phyloP scores from a whole-genome alignment of 2,797 vertebrate genomes.

The Thamnophis elegans region DNA sequence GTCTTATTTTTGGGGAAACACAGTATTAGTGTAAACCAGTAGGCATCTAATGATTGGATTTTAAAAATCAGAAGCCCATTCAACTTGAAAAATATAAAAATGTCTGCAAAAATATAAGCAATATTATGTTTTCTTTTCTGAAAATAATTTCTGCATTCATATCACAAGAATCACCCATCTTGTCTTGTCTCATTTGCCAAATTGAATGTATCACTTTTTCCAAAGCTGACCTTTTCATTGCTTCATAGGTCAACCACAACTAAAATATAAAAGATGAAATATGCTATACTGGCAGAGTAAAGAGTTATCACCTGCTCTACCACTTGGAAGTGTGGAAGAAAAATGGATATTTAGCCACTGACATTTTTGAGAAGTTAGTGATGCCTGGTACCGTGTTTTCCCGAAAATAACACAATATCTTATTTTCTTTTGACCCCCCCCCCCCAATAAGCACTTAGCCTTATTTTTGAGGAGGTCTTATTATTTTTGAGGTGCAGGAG shows the following conservation, averaged over 20 bases:
- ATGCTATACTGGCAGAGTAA: background rate
- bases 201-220: background rate
- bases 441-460: too few species aligned
- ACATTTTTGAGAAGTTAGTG: background rate
- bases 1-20: too few species aligned
- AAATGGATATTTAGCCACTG: background rate
- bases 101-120: background rate
- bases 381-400: too few species aligned
- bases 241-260: background rate
- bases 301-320: background rate
- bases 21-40: conserved; percentile 6
- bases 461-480: too few species aligned
- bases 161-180: background rate
- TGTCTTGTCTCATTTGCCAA: background rate
- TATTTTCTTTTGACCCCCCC: too few species aligned
- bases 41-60: conserved; percentile 18
- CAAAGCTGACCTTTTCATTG: background rate
- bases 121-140: background rate
- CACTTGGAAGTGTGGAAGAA: too few species aligned
- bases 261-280: background rate
- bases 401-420: too few species aligned
- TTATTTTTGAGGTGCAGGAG: too few species aligned
- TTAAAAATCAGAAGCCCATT: background rate
- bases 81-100: background rate
- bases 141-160: background rate